Base-by-base conservation (phyloP, 2,113 vertebrate species). In the Salvelinus alpinus region DNA sequence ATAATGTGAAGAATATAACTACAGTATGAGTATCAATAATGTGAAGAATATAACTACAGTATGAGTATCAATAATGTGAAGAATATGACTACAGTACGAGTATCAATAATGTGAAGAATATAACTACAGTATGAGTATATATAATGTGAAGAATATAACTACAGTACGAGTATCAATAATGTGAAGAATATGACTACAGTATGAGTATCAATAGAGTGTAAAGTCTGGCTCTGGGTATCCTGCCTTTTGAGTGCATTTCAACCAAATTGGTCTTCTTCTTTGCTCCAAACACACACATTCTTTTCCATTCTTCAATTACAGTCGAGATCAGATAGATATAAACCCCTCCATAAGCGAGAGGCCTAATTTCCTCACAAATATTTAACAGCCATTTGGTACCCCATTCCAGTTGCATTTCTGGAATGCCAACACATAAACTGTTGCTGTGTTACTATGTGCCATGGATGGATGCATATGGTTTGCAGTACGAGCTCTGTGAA, bases 371-470 rank as follows among this genome's bases (percentile, higher is more conserved):
- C 75, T 64, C 76, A 59, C 34, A 16, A 82, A 90, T 86, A 83
- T 84, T 88, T 79, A 84, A 73, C 86, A 89, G 85, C 85, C 82
- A 79, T 84, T 91, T 86, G 77, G 71, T 75, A 44, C 59, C 74
- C 66, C 74, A 75, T 87, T 78, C 75, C 48, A 76, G 73, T 71
- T 87, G 75, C 82, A 81, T 74, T 85, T 84, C 80, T 87, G 87
- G 87, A 88, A 90, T 89, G 86, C 85, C 81, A 81, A 82, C 82
- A 80, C 87, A 89, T 84, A 82, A 90, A 86, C 84, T 84, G 85
- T 80, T 78, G 87, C 86, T 82, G 82, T 84, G 82, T 85, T 81
- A 81, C 84, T 73, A 68, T 67, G 85, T 71, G 79, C 71, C n/a
- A 72, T 78, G 72, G 73, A 76, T 75, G 7, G 29, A 74, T 79